These are phyloP conservation scores for Epinephelus fuscoguttatus DNA, from an alignment of 2,113 vertebrate species.

Conservation along the genomic window DNA sequence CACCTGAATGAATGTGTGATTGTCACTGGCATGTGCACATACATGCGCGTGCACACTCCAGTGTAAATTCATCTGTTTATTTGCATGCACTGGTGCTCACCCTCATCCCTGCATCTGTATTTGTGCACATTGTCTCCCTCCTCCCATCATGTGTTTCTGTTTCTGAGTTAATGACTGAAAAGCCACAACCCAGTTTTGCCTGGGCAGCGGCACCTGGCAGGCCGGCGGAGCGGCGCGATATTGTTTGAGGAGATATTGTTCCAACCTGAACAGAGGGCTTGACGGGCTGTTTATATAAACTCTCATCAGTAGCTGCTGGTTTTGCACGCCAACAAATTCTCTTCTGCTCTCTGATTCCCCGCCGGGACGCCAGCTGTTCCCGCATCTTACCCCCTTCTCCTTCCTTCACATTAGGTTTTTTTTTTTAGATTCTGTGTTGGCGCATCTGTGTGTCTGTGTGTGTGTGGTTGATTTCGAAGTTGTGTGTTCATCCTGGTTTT, in stretches of 20 bases:
- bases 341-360: constrained; percentile 61
- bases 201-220: constrained; percentile 51
- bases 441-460: constrained; percentile 46
- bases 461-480: constrained; percentile 25
- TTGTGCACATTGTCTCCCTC: constrained; percentile 5
- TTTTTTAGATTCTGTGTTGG: constrained; percentile 5
- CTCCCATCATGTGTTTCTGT: constrained; percentile 25
- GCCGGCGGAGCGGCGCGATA: constrained; percentile 19
- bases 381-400: constrained; percentile 19
- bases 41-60: neutral
- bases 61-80: constrained; percentile 14
- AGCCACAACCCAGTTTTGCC: constrained; percentile 29
- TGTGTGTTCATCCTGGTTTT: constrained; percentile 53
- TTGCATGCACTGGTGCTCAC: constrained; percentile 14
- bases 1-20: constrained; percentile 12
- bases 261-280: constrained; percentile 65
- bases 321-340: constrained; percentile 62
- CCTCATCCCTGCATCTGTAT: constrained; percentile 31
- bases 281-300: constrained; percentile 61
- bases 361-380: constrained; percentile 76
- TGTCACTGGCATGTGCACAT: neutral
- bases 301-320: constrained; percentile 70
- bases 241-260: constrained; percentile 68
- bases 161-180: constrained; percentile 52
- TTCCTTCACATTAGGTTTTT: constrained; percentile 44